phyloP scores from a whole-genome alignment of 1,140 invertebrate genomes.

The Elymnias hypermnestra region DNA sequence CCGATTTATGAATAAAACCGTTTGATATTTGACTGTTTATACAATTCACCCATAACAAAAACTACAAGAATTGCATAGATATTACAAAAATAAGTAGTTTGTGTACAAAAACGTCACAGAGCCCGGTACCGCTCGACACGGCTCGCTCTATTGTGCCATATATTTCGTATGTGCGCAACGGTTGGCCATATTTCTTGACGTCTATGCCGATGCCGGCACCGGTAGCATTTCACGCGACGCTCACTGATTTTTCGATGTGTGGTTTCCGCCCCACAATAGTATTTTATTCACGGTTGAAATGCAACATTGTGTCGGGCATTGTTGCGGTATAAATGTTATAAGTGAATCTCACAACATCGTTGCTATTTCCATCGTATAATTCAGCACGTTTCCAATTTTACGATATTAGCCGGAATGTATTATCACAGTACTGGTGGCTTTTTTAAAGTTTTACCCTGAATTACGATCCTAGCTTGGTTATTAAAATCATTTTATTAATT shows the following conservation, averaged over 20 bases:
- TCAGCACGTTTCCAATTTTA: constrained; percentile 36
- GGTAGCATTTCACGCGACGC: constrained; percentile 63
- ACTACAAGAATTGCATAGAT: constrained; percentile 13
- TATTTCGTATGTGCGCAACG: constrained; percentile 54
- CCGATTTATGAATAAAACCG: no score
- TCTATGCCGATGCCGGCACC: constrained; percentile 50
- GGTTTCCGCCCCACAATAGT: constrained; percentile 56
- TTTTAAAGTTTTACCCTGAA: constrained; percentile 32
- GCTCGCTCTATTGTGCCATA: constrained; percentile 38
- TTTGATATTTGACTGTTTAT: no score
- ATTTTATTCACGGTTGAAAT: constrained; percentile 54
- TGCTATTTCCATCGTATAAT: constrained; percentile 24
- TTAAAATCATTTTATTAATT: no score
- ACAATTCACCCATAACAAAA: constrained; percentile 3
- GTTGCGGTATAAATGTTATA: constrained; percentile 13
- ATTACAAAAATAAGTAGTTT: constrained; percentile 21
- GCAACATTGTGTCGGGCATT: constrained; percentile 32
- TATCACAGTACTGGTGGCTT: constrained; percentile 27
- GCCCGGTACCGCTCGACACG: constrained; percentile 47
- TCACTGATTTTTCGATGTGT: constrained; percentile 59
- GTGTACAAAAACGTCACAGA: constrained; percentile 27
- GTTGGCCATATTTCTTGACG: constrained; percentile 58
- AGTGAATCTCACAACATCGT: constrained; percentile 31
- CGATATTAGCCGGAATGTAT: constrained; percentile 45
- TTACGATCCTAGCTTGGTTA: constrained; percentile 29